Conservation (phyloP, 2,113 vertebrate species). For the Brachyhypopomus gauderio region DNA sequence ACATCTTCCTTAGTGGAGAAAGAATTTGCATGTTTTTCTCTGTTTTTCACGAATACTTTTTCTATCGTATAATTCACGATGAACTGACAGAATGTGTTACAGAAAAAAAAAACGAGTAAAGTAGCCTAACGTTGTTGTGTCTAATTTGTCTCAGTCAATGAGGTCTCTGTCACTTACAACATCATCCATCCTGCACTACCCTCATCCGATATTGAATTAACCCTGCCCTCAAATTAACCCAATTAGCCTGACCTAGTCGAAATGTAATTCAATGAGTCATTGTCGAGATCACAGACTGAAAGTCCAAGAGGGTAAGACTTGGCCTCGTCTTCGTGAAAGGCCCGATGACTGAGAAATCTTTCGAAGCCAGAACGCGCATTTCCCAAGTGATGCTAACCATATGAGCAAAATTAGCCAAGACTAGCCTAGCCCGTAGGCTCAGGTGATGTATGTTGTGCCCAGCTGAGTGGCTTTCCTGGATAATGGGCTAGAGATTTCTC, state of each 20-base stretch:
- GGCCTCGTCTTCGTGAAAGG: constrained; percentile 20
- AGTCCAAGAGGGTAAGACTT: constrained; percentile 12
- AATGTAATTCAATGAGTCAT: constrained; percentile 45
- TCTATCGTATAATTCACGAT: neutral
- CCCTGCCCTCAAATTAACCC: constrained; percentile 35
- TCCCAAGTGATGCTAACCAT: constrained; percentile 41
- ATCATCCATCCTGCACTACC: constrained; percentile 30
- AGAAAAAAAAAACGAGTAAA: neutral
- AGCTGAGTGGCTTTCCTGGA: constrained; percentile 19
- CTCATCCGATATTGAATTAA: constrained; percentile 46
- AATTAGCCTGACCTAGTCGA: constrained; percentile 40
- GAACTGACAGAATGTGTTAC: neutral
- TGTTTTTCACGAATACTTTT: neutral
- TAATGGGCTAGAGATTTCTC: constrained; percentile 44
- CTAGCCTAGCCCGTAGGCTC: constrained; percentile 10
- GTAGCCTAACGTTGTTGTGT: constrained; percentile 23
- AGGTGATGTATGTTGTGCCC: constrained; percentile 27
- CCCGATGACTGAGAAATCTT: constrained; percentile 27
- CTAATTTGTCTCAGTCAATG: constrained; percentile 27
- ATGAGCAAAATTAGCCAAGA: constrained; percentile 36
- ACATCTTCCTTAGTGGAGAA: neutral
- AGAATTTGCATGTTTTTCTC: neutral
- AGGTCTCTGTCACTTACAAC: constrained; percentile 47
- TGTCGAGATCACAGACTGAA: constrained; percentile 28
- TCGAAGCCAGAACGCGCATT: constrained; percentile 18